Evolutionary conservation across 2,888 invertebrate species (phyloP).

Genomic region (Cryptus armator): DNA sequence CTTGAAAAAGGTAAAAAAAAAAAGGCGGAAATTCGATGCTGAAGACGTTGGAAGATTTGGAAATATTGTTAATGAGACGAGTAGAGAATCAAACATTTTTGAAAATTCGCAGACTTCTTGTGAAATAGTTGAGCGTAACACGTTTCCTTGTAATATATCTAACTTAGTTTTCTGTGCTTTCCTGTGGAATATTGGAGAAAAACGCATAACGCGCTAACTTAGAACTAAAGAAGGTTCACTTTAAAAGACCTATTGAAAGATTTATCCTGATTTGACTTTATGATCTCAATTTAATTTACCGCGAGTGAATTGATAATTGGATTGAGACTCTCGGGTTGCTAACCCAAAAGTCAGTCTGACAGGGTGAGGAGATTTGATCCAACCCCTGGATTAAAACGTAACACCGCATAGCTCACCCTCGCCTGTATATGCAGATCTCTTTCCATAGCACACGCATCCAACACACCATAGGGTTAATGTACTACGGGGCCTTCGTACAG

Average conservation of each 20-base stretch:
- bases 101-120: too few relatives aligned
- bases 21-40: too few relatives aligned
- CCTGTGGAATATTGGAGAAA: too few relatives aligned
- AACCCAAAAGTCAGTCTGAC: not conserved
- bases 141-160: too few relatives aligned
- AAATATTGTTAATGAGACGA: too few relatives aligned
- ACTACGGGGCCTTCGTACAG: not conserved
- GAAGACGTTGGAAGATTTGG: too few relatives aligned
- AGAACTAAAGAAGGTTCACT: not conserved
- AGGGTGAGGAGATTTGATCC: conserved; percentile 17
- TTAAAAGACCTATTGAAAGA: not conserved
- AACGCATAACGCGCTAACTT: too few relatives aligned
- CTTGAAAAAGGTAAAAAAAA: conserved; percentile 3
- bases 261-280: conserved; percentile 18
- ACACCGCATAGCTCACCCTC: conserved; percentile 76
- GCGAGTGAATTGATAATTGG: conserved; percentile 50
- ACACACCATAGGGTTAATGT: conserved; percentile 8
- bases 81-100: too few relatives aligned
- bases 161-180: too few relatives aligned
- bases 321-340: conserved; percentile 30
- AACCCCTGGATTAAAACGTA: conserved; percentile 78
- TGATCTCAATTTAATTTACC: conserved; percentile 55
- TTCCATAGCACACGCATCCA: conserved; percentile 31
- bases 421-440: conserved; percentile 76
- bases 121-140: too few relatives aligned